Percentiles rank a stretch among this genome's conserved stretches.
Evolutionary conservation across 2,888 invertebrate genomes (phyloP).

Genomic region (Apomyelois bistriatella): DNA sequence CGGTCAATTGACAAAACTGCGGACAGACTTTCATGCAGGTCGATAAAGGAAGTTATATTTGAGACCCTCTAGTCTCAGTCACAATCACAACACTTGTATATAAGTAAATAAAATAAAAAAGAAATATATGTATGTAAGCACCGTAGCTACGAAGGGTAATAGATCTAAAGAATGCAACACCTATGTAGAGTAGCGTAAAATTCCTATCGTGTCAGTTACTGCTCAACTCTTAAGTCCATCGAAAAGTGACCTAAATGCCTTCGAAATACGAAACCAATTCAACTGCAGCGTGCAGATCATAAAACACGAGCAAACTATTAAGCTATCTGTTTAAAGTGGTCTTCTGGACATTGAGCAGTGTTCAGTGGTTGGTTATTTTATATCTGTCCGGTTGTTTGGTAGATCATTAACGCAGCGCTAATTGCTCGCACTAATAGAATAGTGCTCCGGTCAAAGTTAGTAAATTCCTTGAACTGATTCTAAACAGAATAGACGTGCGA

Average conservation of each 20-base stretch:
- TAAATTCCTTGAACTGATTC: slow-evolving; percentile 70
- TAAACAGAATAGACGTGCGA: slow-evolving; percentile 49
- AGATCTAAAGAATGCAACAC: slow-evolving; percentile 29
- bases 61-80: no score
- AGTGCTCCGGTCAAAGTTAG: slow-evolving; percentile 57
- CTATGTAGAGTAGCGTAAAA: slow-evolving; percentile 32
- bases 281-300: slow-evolving; percentile 34
- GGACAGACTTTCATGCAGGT: no score
- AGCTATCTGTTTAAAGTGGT: slow-evolving; percentile 43
- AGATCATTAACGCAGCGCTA: slow-evolving; percentile 72
- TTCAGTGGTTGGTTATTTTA: slow-evolving; percentile 25
- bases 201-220: slow-evolving; percentile 31
- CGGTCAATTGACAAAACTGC: no score
- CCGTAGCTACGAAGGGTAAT: slow-evolving; percentile 14
- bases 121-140: no score
- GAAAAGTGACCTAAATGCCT: slow-evolving; percentile 49
- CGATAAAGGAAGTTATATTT: no score
- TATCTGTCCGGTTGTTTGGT: slow-evolving; percentile 53
- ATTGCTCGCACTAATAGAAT: slow-evolving; percentile 74
- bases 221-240: slow-evolving; percentile 18
- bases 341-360: slow-evolving; percentile 28
- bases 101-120: no score
- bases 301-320: slow-evolving; percentile 49
- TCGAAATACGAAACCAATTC: slow-evolving; percentile 50
- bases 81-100: no score